A percentile compares a stretch with the other conserved stretches of the same genome.
Evolutionary conservation across 92 coral and sea anemone genomes (phyloP).

Genomic region (Plumapathes pennacea): DNA sequence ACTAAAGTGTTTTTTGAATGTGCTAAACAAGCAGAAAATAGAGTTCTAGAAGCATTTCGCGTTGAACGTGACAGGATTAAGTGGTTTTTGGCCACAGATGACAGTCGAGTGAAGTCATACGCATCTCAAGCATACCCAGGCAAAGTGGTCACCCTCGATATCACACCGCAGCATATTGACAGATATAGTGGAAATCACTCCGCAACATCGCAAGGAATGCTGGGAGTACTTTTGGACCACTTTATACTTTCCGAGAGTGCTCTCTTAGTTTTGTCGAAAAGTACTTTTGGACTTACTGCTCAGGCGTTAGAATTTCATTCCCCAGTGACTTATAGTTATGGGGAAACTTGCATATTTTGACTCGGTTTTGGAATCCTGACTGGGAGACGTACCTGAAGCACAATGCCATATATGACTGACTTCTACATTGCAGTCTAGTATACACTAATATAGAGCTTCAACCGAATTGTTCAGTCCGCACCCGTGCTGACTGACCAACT

Average conservation of each 20-base stretch:
- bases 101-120: constrained; percentile 21
- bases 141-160: constrained; percentile 29
- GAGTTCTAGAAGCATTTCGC: not conserved
- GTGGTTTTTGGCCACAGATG: constrained; percentile 71
- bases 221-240: constrained; percentile 52
- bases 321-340: constrained; percentile 13
- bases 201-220: constrained; percentile 32
- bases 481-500: no score
- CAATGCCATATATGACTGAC: no score
- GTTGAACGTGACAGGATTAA: constrained; percentile 10
- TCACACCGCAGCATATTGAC: constrained; percentile 56
- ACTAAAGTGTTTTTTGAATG: constrained; percentile 38
- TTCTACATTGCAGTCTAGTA: no score
- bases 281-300: constrained; percentile 59
- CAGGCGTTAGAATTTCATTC: constrained; percentile 48
- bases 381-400: no score
- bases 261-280: constrained; percentile 51
- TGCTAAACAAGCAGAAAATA: constrained; percentile 12
- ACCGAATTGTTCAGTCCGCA: no score
- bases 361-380: no score
- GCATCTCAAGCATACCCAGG: constrained; percentile 26
- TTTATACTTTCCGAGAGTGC: constrained; percentile 61
- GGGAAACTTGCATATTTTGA: constrained; percentile 33
- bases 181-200: constrained; percentile 25
- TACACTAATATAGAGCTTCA: no score